Evolutionary conservation across 2,888 invertebrate species (phyloP).

Genomic region (Lepidochrysops patricia): DNA sequence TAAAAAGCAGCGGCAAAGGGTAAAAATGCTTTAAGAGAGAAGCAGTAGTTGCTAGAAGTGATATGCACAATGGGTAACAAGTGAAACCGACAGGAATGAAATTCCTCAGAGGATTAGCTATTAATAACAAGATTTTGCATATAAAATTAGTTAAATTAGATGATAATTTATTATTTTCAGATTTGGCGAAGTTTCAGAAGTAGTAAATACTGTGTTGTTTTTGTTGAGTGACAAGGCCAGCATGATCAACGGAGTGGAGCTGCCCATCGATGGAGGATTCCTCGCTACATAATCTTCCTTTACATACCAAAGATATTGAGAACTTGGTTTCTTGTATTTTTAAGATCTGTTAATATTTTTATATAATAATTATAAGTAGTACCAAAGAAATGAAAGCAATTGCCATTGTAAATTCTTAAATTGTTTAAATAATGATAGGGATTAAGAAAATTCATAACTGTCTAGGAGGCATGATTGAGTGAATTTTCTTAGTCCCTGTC

Average conservation of each 20-base stretch:
- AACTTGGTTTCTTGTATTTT: constrained; percentile 8
- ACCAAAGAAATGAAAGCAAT: constrained; percentile 25
- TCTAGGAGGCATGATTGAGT: no score
- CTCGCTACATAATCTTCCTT: constrained; percentile 57
- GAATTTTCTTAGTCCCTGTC: not conserved
- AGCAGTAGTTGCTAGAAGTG: no score
- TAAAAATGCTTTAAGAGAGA: no score
- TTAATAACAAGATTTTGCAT: no score
- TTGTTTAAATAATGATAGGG: not conserved
- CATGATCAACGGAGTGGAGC: constrained; percentile 81
- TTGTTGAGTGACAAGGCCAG: constrained; percentile 80
- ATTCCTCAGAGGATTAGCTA: no score
- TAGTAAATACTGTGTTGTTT: constrained; percentile 81
- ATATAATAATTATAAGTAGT: constrained; percentile 18
- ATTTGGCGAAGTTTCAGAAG: constrained; percentile 82
- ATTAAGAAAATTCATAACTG: not conserved
- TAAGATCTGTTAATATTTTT: constrained; percentile 27
- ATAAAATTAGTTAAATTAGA: not conserved
- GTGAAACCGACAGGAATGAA: no score
- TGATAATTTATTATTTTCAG: constrained; percentile 30
- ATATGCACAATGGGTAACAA: no score
- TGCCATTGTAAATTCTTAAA: not conserved
- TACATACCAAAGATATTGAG: not conserved
- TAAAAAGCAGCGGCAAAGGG: no score
- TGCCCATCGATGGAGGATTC: constrained; percentile 88